A percentile compares a stretch with the other conserved stretches of the same genome.
phyloP scores from a whole-genome alignment of 2,888 invertebrate species.

The Philereme vetulata region DNA sequence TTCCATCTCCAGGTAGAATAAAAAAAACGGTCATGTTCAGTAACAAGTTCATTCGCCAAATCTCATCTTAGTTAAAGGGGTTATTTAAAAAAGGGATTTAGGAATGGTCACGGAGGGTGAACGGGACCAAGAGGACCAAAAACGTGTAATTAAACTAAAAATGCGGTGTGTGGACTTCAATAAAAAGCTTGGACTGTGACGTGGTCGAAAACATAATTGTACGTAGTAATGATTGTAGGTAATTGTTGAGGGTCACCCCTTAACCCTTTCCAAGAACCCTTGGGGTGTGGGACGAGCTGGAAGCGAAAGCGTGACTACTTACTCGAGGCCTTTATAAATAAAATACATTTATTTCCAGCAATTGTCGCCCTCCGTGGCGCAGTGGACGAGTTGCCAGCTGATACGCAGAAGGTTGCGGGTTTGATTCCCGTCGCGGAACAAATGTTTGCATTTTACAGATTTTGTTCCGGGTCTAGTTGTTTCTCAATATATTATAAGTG shows the following conservation, averaged over 20 bases:
- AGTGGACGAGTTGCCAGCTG: too few relatives aligned
- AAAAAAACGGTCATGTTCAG: constrained; percentile 9
- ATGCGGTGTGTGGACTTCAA: constrained; percentile 65
- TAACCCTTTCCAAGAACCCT: constrained; percentile 73
- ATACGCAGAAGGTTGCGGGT: too few relatives aligned
- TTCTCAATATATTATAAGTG: too few relatives aligned
- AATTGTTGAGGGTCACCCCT: constrained; percentile 77
- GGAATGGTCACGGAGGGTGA: constrained; percentile 55
- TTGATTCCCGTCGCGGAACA: too few relatives aligned
- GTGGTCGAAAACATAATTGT: constrained; percentile 77
- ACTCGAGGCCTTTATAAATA: too few relatives aligned
- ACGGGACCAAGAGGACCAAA: constrained; percentile 43
- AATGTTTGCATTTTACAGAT: too few relatives aligned
- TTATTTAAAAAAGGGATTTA: constrained; percentile 44
- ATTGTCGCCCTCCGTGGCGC: too few relatives aligned
- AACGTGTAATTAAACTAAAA: constrained; percentile 78
- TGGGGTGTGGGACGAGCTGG: constrained; percentile 42
- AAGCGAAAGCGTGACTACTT: constrained; percentile 35
- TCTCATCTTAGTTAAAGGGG: constrained; percentile 41
- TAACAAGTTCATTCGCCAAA: constrained; percentile 35
- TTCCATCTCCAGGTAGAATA: background rate
- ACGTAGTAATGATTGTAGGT: constrained; percentile 80
- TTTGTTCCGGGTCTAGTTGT: too few relatives aligned
- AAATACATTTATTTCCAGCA: too few relatives aligned
- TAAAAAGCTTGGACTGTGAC: constrained; percentile 78